These are phyloP conservation scores for Rhodinocichla rosea DNA, from an alignment of 2,113 vertebrate genomes.

Conservation along the genomic window DNA sequence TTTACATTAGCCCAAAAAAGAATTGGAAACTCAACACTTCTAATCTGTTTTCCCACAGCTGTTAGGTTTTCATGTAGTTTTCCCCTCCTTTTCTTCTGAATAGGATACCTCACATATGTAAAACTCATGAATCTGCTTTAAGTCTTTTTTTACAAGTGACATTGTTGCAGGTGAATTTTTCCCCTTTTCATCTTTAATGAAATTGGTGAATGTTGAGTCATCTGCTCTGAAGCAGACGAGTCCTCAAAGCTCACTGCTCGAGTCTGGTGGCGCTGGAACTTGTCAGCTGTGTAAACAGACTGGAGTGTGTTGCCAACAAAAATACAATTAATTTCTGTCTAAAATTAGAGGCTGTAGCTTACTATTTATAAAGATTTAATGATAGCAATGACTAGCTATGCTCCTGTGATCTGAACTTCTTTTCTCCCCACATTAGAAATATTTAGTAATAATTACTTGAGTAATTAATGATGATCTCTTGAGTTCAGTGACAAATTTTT, in stretches of 20 bases:
- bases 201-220: constrained; percentile 72
- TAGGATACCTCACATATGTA: constrained; percentile 4
- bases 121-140: constrained; percentile 51
- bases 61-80: background rate
- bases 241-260: constrained; percentile 70
- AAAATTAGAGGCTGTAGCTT: constrained; percentile 70
- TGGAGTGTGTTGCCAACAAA: constrained; percentile 78
- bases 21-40: constrained; percentile 58
- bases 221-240: constrained; percentile 70
- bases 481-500: background rate
- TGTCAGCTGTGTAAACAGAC: constrained; percentile 82
- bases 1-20: constrained; percentile 57
- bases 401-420: constrained; percentile 34
- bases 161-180: constrained; percentile 73
- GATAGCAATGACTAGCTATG: constrained; percentile 35
- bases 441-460: constrained; percentile 34
- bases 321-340: constrained; percentile 81
- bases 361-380: constrained; percentile 73
- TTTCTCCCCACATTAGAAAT: constrained; percentile 5
- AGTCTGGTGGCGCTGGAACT: constrained; percentile 74
- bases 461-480: background rate
- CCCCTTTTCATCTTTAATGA: constrained; percentile 69
- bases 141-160: constrained; percentile 62
- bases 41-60: constrained; percentile 60
- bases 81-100: background rate